phyloP scores from a whole-genome alignment of 1,140 invertebrate species.

The Rhopalosiphum padi region DNA sequence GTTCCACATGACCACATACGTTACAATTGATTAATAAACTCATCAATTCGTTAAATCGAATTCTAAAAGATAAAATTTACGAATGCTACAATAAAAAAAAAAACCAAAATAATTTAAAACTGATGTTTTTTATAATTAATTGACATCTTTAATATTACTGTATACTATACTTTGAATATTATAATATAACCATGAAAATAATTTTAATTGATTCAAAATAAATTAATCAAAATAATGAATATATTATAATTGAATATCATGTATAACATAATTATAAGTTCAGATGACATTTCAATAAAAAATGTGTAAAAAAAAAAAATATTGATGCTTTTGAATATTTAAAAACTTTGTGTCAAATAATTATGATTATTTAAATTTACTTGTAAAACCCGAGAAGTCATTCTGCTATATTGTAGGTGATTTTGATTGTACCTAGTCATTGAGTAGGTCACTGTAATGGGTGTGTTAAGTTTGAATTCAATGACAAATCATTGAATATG shows the following conservation, averaged over 20 bases:
- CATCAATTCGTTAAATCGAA: not conserved
- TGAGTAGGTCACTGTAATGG: no score
- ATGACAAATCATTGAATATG: no score
- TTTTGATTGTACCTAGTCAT: no score
- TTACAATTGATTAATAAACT: constrained; percentile 31
- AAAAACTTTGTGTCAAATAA: not conserved
- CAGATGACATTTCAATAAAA: not conserved
- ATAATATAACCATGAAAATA: not conserved
- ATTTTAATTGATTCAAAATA: not conserved
- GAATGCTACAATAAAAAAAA: not conserved
- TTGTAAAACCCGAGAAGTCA: not conserved
- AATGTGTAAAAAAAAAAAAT: not conserved
- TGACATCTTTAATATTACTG: not conserved
- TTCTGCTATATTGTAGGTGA: no score
- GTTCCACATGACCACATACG: not conserved
- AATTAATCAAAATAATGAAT: not conserved
- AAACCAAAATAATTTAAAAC: not conserved
- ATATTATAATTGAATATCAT: not conserved
- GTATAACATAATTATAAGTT: no score
- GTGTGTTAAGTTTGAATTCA: no score
- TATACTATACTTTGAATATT: not conserved
- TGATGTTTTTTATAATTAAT: not conserved
- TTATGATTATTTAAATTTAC: not conserved
- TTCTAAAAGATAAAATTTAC: not conserved
- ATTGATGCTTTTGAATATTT: not conserved